phyloP scores from a whole-genome alignment of 2,113 vertebrate species.

The Rousettus leschenaultii region DNA sequence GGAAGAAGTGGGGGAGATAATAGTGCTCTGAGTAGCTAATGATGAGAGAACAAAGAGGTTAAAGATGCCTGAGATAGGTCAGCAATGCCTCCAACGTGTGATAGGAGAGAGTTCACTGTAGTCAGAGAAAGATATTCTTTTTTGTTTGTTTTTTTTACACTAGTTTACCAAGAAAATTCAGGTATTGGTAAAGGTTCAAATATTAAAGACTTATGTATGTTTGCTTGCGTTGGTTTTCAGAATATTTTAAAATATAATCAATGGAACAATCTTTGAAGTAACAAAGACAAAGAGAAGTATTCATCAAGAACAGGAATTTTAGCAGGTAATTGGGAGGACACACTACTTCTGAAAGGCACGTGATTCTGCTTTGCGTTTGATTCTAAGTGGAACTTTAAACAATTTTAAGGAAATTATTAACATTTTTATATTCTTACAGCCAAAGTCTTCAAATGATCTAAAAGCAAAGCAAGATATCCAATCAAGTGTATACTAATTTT shows the following conservation, averaged over 20 bases:
- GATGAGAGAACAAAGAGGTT: conserved; percentile 44
- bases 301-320: not conserved
- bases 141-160: not conserved
- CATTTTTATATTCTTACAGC: not conserved
- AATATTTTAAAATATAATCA: not conserved
- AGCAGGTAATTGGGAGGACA: not conserved
- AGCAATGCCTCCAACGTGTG: not conserved
- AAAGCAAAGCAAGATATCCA: not conserved
- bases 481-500: not conserved
- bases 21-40: conserved; percentile 8
- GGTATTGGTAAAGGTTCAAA: not conserved
- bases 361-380: not conserved
- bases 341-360: rapidly evolving
- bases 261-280: not conserved
- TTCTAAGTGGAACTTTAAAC: not conserved
- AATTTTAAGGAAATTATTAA: not conserved
- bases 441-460: not conserved
- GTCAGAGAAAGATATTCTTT: not conserved
- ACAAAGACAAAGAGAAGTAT: not conserved
- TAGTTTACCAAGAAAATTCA: not conserved
- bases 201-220: not conserved
- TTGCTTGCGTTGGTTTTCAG: not conserved
- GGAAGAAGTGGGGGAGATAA: conserved; percentile 44
- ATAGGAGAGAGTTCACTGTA: not conserved
- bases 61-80: not conserved